Conservation (phyloP, 2,113 vertebrate genomes). For the Loxodonta africana region DNA sequence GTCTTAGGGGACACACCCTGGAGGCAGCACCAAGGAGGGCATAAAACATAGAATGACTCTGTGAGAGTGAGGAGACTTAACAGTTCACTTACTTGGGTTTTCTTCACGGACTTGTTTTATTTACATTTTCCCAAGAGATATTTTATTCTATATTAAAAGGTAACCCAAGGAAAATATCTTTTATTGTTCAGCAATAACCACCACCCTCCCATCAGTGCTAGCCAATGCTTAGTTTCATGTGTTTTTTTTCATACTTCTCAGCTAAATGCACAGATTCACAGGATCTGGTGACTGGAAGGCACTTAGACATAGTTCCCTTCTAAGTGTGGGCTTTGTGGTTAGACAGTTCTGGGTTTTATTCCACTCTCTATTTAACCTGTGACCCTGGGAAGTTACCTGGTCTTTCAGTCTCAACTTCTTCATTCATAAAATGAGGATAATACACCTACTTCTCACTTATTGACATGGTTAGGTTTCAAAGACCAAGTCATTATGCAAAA, state of each 20-base stretch:
- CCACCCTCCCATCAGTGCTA: not conserved
- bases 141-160: constrained; percentile 29
- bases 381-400: not conserved
- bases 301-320: not conserved
- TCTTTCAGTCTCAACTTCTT: too few relatives aligned
- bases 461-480: too few relatives aligned
- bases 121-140: not conserved
- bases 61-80: not conserved
- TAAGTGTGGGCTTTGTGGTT: not conserved
- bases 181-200: not conserved
- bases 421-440: too few relatives aligned
- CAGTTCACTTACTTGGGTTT: not conserved
- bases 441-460: too few relatives aligned
- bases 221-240: not conserved
- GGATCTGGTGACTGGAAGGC: not conserved
- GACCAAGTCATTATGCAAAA: too few relatives aligned
- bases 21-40: not conserved
- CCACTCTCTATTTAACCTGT: not conserved
- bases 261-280: not conserved
- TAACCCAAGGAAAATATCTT: not conserved
- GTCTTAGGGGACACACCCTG: not conserved
- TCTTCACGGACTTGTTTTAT: not conserved
- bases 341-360: not conserved
- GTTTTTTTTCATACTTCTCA: not conserved
- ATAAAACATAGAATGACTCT: not conserved